Base-by-base conservation (phyloP, 1,140 invertebrate species). In the Tetragonula clypearis region DNA sequence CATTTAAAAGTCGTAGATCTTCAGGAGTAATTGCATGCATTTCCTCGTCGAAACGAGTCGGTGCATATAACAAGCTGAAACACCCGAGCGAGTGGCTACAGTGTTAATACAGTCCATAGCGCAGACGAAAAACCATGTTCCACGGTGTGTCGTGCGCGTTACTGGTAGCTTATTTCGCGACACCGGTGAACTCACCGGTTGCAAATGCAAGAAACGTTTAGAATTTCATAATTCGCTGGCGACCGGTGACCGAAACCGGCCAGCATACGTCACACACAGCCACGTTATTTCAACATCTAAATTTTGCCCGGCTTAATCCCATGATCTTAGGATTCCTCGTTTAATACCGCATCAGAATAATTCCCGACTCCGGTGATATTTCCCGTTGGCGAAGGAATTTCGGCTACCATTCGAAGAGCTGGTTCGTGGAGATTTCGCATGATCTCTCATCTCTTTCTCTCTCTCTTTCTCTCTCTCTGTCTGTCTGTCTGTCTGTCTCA, bases 341-440 rank as follows among this genome's bases (percentile, higher is more conserved):
- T 73, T 58, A 81, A 73, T 53, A 81, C n/a, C 79, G 69, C 56
- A 53, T 74, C 41, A 30, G 69, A 74, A 74, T 74, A 82, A 82
- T 62, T 62, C 56, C 58, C 74, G 41, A 74, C 56, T 30, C 79
- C 6, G 53, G 17, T 62, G 69, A 81, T 72, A 73, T 82, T 55
- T 82, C 56, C 14, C 30, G 41, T 62, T 53, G n/a, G 11, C 23
- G 56, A 60, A 21, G 69, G 79, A 74, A 81, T 81, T 73, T 65
- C 69, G 41, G 41, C 35, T 3, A 30, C 65, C 65, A 35, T 56
- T 41, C 65, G 56, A 69, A 69, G 62, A 69, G 62, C 41, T 21
- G 4, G 23, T 1, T 14, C 21, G 56, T 17, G 30, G 79, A 62
- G 69, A 73, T 81, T 62, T n/a, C 53, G 21, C 8, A 49, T 8